Evolutionary conservation across 2,888 invertebrate species (phyloP), one percentile per base, ranked within the genome.

Genomic region (Teleogryllus oceanicus): DNA sequence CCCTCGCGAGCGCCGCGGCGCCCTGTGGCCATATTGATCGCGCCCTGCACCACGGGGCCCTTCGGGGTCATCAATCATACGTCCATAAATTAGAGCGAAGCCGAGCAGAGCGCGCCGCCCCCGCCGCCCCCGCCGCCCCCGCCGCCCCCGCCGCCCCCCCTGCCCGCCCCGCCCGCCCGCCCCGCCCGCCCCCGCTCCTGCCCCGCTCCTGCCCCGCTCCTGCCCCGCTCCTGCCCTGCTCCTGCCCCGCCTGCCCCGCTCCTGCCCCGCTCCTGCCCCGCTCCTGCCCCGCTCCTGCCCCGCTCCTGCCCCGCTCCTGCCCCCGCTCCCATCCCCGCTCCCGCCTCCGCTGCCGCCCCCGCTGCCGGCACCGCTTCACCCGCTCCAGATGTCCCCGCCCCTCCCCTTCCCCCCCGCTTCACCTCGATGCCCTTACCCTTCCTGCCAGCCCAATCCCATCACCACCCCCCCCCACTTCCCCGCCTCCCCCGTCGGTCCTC

Each of bases 181-280:
- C 62, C 1, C 62, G 1, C 4, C 62, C 62, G 1, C 4, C 62
- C 0, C 62, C 62, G 0, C 62, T 16, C 0, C 62, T 0, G 8
- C 13, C 4, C 62, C 13, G 4, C 16, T 5, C n/a, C n/a, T 10
- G 5, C 62, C 16, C 62, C 62, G 13, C 11, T 1, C 62, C 62
- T 2, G 2, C 4, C n/a, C 1, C n/a, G 1, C 62, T 8, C 62
- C 0, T 12, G 16, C 13, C 62, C 13, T 0, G 0, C 62, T 0
- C 16, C 37, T 1, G 3, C 3, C 8, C 16, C n/a, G 1, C 51
- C n/a, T n/a, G n/a, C n/a, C n/a, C n/a, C n/a, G n/a, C n/a, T n/a
- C n/a, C n/a, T n/a, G n/a, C n/a, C n/a, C n/a, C 62, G 62, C 13
- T 16, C 16, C 8, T 0, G 16, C 62, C n/a, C 4, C 62, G 1